Conservation (phyloP, 2,797 vertebrate genomes). For the Phyllotis vaccarum region DNA sequence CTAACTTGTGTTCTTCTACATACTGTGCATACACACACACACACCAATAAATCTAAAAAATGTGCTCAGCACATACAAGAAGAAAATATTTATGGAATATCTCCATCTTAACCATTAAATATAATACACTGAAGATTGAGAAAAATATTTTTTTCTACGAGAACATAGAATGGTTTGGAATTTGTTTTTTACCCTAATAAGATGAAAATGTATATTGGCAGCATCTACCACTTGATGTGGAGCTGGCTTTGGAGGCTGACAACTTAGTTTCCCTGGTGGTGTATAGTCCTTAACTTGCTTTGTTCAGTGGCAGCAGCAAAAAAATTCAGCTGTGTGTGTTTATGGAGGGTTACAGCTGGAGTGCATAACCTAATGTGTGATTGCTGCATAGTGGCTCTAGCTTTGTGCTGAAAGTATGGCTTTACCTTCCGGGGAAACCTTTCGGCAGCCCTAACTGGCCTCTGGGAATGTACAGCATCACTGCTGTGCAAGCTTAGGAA, state of each 20-base stretch:
- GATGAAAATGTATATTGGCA: constrained; percentile 12
- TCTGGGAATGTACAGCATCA: constrained; percentile 28
- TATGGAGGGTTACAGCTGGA: constrained; percentile 86
- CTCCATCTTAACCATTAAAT: constrained; percentile 50
- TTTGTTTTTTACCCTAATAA: constrained; percentile 57
- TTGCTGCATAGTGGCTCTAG: constrained; percentile 84
- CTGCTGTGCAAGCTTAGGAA: constrained; percentile 69
- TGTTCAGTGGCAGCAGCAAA: constrained; percentile 47
- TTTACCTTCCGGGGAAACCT: constrained; percentile 73
- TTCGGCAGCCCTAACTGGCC: constrained; percentile 46
- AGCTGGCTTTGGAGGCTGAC: constrained; percentile 49
- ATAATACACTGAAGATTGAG: constrained; percentile 16
- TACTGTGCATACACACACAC: background rate
- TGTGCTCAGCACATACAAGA: background rate
- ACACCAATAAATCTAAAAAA: constrained; percentile 1
- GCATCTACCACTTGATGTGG: constrained; percentile 60
- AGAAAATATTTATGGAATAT: constrained; percentile 23
- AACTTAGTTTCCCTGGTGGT: constrained; percentile 40
- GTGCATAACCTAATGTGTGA: constrained; percentile 71
- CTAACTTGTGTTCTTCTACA: background rate
- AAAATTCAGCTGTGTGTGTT: constrained; percentile 79
- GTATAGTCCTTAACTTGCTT: constrained; percentile 56
- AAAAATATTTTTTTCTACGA: constrained; percentile 48
- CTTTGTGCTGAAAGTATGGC: constrained; percentile 74
- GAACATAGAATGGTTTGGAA: background rate